phyloP scores from a whole-genome alignment of 2,888 invertebrate genomes.

The Cordilura impudica region DNA sequence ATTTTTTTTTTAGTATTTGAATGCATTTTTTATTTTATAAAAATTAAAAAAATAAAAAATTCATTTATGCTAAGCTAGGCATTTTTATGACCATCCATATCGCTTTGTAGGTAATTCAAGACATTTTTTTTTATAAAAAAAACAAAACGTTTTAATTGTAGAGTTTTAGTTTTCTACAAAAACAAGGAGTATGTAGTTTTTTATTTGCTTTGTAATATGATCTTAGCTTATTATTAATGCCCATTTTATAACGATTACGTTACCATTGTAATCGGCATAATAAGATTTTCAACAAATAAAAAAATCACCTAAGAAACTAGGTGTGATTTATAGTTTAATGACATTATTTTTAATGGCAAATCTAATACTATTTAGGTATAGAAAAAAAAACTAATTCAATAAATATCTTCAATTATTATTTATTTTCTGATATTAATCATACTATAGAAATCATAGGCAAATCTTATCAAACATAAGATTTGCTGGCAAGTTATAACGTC shows the following conservation, averaged over 20 bases:
- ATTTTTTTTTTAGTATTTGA: neutral
- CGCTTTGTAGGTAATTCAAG: slow-evolving; percentile 54
- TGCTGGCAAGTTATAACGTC: too few relatives aligned
- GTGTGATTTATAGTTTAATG: slow-evolving; percentile 22
- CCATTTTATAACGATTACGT: slow-evolving; percentile 1
- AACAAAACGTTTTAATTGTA: neutral
- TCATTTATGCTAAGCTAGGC: slow-evolving; percentile 25
- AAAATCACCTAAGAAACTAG: slow-evolving; percentile 6
- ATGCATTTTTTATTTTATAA: neutral
- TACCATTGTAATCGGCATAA: neutral
- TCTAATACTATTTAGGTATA: too few relatives aligned
- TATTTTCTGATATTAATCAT: too few relatives aligned
- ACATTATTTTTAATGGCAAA: neutral
- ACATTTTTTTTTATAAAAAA: slow-evolving; percentile 12
- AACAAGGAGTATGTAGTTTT: neutral
- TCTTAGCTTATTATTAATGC: neutral
- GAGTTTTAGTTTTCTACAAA: slow-evolving; percentile 2
- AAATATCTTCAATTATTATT: too few relatives aligned
- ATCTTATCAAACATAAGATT: too few relatives aligned
- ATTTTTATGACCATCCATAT: slow-evolving; percentile 28
- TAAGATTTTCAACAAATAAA: neutral
- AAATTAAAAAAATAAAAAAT: neutral
- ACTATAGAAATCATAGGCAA: too few relatives aligned
- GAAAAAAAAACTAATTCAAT: too few relatives aligned
- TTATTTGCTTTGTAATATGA: slow-evolving; percentile 43